A percentile compares a stretch with the other conserved stretches of the same genome.
phyloP scores from a whole-genome alignment of 1,140 invertebrate genomes.

The Drosophila rufa region DNA sequence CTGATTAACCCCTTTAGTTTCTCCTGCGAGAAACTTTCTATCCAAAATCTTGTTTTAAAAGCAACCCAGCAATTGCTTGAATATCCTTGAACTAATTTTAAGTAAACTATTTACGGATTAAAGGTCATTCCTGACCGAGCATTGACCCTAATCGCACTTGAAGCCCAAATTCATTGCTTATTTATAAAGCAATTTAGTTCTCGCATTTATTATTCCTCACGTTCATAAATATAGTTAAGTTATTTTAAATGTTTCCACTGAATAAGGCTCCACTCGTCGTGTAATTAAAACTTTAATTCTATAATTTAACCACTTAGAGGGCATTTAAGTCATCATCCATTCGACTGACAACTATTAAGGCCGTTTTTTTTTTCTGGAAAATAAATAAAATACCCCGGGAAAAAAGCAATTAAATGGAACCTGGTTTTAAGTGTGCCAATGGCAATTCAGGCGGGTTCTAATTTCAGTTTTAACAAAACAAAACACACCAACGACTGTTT shows the following conservation, averaged over 20 bases:
- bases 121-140: background rate
- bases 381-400: background rate
- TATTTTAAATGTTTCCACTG: background rate
- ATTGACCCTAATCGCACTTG: constrained; percentile 2
- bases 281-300: constrained; percentile 32
- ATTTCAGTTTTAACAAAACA: constrained; percentile 49
- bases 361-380: constrained; percentile 32
- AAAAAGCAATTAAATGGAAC: constrained; percentile 43
- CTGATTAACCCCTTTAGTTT: constrained; percentile 36
- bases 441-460: constrained; percentile 36
- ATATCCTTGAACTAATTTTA: constrained; percentile 2
- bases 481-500: constrained; percentile 40
- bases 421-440: constrained; percentile 54
- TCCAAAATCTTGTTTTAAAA: background rate
- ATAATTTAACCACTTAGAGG: constrained; percentile 34
- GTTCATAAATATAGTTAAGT: background rate
- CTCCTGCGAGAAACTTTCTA: background rate
- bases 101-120: background rate
- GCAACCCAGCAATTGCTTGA: background rate
- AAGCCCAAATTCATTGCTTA: constrained; percentile 3
- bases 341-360: constrained; percentile 14
- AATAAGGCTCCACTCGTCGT: background rate
- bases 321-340: constrained; percentile 14
- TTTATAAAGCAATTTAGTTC: constrained; percentile 36
- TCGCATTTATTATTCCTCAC: constrained; percentile 14